Base-by-base conservation (phyloP, 1,140 invertebrate genomes). In the Brachionus rubens region DNA sequence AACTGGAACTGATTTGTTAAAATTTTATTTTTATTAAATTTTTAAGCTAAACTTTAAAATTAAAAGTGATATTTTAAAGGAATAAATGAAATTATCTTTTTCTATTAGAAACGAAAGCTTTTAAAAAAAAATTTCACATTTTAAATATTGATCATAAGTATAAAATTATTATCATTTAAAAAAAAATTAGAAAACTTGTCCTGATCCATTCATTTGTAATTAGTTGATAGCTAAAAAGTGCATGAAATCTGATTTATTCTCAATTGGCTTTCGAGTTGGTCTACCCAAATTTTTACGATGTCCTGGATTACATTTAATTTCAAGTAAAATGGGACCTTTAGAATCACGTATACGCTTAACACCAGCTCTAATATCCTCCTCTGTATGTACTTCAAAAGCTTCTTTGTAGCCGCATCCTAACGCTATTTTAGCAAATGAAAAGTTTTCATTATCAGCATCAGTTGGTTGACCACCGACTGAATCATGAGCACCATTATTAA, bases 231-330 rank as follows among this genome's bases (percentile, higher is more conserved):
- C 82, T 30, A 85, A 77, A 77, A 85, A 86, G 46, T 83, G 81
- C 86, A 86, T 86, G 70, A 86, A 86, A 65, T 86, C 85, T 9
- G 79, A 78, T 77, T 86, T 86, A 78, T 86, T 86, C 77, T 86
- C 80, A 30, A 81, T 76, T 3, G 86, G 83, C n/a, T 82, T 84
- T 7, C 83, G 75, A 5, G 83, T 86, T 12, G 86, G 86, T 72
- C 85, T 78, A 7, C 85, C 85, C 16, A 86, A 76, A 76, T 85
- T 79, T 77, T 83, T 82, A 24, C 86, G 78, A 28, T 82, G 80
- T 12, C 86, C 86, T 47, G 78, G 77, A 3, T 72, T 77, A 36
- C 82, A 80, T 79, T 83, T 84, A 6, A 86, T 78, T 79, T 86
- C 85, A n/a, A 86, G 76, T 14, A 86, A 77, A 47, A 81, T 80